These are phyloP conservation scores for Sarcophilus harrisii DNA, from an alignment of 2,797 vertebrate genomes.

Conservation along the genomic window DNA sequence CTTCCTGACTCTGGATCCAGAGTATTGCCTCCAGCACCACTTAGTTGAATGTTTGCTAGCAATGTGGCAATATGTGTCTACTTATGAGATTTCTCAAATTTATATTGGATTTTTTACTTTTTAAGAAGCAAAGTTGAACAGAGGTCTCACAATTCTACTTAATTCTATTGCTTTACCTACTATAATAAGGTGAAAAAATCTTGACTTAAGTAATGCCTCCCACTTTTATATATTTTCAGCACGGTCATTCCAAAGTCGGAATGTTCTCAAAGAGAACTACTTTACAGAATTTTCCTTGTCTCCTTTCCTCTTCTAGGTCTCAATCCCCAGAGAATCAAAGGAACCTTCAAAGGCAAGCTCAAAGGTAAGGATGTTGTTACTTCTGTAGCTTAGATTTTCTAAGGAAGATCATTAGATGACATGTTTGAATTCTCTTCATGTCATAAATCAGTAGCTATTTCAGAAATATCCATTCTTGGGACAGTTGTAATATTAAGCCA, in stretches of 20 bases:
- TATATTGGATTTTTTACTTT: background rate
- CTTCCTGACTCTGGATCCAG: background rate
- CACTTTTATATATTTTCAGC: background rate
- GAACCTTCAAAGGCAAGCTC: background rate
- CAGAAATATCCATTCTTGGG: background rate
- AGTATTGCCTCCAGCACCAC: background rate
- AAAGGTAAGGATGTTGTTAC: constrained; percentile 30
- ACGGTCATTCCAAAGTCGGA: background rate
- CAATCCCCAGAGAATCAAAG: constrained; percentile 9
- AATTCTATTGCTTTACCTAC: background rate
- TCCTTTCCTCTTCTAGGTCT: constrained; percentile 24
- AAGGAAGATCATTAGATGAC: background rate
- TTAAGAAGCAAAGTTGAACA: background rate
- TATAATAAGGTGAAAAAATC: background rate
- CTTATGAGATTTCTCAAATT: background rate
- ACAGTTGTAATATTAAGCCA: background rate
- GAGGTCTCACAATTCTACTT: background rate
- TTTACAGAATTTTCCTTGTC: background rate
- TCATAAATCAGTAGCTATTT: background rate
- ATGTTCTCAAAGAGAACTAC: background rate
- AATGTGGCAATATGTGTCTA: background rate
- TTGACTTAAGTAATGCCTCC: background rate
- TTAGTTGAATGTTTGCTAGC: background rate
- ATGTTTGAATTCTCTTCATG: background rate
- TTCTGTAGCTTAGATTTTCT: constrained; percentile 17